A percentile compares a stretch with the other conserved stretches of the same genome.
These are phyloP conservation scores for Melolontha melolontha DNA, from an alignment of 2,888 invertebrate species.

Conservation along the genomic window DNA sequence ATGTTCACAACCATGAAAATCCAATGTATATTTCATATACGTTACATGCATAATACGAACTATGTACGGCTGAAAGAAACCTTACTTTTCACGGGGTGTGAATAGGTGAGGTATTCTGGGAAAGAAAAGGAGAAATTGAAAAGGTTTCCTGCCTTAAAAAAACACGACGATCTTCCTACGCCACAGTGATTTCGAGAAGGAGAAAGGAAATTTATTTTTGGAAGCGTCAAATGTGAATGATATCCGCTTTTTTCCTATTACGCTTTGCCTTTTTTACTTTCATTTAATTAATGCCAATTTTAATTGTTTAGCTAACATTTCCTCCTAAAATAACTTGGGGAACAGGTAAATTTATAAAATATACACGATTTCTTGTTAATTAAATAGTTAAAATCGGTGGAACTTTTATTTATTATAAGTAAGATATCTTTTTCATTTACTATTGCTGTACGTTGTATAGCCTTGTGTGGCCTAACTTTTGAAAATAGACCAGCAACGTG, in stretches of 20 bases:
- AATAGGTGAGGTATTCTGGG: conserved; percentile 16
- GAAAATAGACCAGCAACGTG: conserved; percentile 20
- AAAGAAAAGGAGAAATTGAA: conserved; percentile 30
- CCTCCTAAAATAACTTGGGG: neutral
- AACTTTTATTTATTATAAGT: too few species aligned
- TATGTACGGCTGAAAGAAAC: conserved; percentile 9
- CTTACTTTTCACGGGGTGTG: conserved; percentile 15
- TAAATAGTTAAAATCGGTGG: too few species aligned
- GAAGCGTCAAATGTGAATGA: conserved; percentile 25
- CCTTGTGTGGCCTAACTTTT: conserved; percentile 29
- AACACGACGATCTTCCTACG: conserved; percentile 16
- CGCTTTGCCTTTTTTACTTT: neutral
- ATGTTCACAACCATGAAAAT: too few species aligned
- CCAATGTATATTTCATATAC: too few species aligned
- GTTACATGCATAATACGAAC: too few species aligned
- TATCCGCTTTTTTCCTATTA: conserved; percentile 1
- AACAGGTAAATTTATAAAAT: too few species aligned
- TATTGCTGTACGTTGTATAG: too few species aligned
- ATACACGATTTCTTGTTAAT: too few species aligned
- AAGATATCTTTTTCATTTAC: too few species aligned
- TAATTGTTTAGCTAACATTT: neutral
- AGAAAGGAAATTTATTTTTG: conserved; percentile 34
- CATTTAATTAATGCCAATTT: conserved; percentile 16
- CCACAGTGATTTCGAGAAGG: conserved; percentile 23
- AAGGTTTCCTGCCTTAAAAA: conserved; percentile 30